Percentiles rank a stretch among this genome's conserved stretches.
These are phyloP conservation scores for Acanthococcus lagerstroemiae DNA, from an alignment of 2,888 invertebrate genomes.

Conservation along the genomic window DNA sequence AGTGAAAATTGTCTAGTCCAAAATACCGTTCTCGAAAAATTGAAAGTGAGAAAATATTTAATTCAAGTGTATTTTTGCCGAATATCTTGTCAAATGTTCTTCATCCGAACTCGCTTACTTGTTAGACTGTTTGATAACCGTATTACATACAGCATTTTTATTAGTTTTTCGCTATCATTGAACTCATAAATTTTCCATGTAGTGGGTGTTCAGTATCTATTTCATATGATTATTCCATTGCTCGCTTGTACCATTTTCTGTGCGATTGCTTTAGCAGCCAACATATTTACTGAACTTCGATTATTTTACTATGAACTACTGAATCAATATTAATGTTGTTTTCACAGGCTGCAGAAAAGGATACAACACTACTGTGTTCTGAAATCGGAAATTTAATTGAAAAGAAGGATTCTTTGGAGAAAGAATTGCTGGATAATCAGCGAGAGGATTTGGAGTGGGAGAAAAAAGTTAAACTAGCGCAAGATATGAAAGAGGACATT, in stretches of 20 bases:
- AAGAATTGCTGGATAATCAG: constrained; percentile 53
- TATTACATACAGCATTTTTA: too few relatives aligned
- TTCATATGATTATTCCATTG: too few relatives aligned
- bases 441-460: constrained; percentile 70
- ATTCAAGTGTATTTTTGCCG: neutral
- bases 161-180: too few relatives aligned
- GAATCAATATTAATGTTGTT: too few relatives aligned
- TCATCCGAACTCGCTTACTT: too few relatives aligned
- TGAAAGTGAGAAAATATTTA: neutral
- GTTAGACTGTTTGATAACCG: too few relatives aligned
- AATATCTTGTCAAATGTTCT: too few relatives aligned
- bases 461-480: constrained; percentile 59
- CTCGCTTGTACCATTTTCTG: too few relatives aligned
- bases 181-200: too few relatives aligned
- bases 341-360: constrained; percentile 1
- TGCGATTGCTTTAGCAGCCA: neutral
- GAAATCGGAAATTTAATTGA: constrained; percentile 6
- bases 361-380: neutral
- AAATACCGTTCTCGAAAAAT: constrained; percentile 6
- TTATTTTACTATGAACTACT: neutral
- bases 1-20: constrained; percentile 11
- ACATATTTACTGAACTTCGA: neutral
- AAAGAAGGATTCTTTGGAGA: constrained; percentile 43
- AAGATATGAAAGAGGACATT: constrained; percentile 59
- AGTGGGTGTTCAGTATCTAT: too few relatives aligned